phyloP scores from a whole-genome alignment of 2,113 vertebrate genomes.

The Thryonomys swinderianus region DNA sequence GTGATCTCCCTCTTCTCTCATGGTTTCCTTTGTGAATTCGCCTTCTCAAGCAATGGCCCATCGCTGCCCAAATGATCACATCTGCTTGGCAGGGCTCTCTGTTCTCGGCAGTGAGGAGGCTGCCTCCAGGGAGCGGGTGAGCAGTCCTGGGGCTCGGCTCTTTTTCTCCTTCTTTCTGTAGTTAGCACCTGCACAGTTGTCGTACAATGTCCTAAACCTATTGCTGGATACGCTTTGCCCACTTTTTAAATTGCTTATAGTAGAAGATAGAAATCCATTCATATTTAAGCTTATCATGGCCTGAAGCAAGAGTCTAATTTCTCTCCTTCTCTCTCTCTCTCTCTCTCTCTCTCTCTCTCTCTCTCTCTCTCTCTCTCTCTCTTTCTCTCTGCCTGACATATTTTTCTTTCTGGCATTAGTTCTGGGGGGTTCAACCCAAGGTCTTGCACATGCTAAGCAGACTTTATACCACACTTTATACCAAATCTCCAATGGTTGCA shows the following conservation, averaged over 20 bases:
- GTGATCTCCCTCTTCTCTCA: not conserved
- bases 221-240: not conserved
- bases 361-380: too few species aligned
- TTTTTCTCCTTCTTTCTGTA: not conserved
- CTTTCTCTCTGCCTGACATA: too few species aligned
- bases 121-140: not conserved
- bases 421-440: not conserved
- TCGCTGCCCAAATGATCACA: not conserved
- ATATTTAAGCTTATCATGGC: not conserved
- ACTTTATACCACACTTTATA: not conserved
- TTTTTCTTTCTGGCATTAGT: not conserved
- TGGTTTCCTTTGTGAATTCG: not conserved
- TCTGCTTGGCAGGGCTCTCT: too few species aligned
- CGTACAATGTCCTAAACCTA: not conserved
- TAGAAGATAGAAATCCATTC: not conserved
- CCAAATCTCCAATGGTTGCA: not conserved
- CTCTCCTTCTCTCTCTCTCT: too few species aligned
- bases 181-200: not conserved
- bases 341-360: too few species aligned
- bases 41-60: not conserved
- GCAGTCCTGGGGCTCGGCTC: rapidly evolving
- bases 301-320: not conserved
- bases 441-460: not conserved
- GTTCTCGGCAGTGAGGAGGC: not conserved
- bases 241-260: not conserved